phyloP scores from a whole-genome alignment of 2,797 vertebrate genomes.

The Kryptolebias ocellatus region DNA sequence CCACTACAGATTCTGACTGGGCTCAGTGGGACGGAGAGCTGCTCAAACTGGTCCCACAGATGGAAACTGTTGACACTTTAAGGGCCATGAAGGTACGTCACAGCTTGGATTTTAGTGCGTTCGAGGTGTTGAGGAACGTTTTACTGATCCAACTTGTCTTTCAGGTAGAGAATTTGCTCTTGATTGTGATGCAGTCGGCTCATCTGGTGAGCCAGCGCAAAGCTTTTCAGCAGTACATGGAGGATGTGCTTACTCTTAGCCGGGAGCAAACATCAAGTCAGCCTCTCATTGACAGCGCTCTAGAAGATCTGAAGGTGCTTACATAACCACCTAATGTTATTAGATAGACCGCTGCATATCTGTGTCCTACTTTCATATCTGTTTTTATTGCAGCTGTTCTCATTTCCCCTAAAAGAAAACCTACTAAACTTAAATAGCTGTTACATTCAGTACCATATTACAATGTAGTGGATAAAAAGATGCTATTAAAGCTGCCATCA shows the following conservation, averaged over 20 bases:
- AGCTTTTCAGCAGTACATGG: slow-evolving; percentile 92
- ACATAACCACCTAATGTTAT: slow-evolving; percentile 18
- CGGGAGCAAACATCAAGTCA: slow-evolving; percentile 99
- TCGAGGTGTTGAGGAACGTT: background rate
- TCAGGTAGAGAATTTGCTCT: slow-evolving; percentile 91
- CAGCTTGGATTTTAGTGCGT: background rate
- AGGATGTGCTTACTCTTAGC: slow-evolving; percentile 88
- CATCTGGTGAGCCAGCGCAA: slow-evolving; percentile 92
- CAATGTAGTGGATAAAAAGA: background rate
- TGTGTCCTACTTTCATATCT: slow-evolving; percentile 40
- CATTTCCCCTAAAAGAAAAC: background rate
- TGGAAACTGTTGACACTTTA: slow-evolving; percentile 93
- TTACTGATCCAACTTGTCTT: slow-evolving; percentile 2
- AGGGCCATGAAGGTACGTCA: slow-evolving; percentile 89
- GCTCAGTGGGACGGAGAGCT: slow-evolving; percentile 85
- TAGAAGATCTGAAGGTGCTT: slow-evolving; percentile 94
- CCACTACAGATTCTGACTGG: slow-evolving; percentile 79
- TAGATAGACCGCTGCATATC: slow-evolving; percentile 13
- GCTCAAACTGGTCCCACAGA: slow-evolving; percentile 91
- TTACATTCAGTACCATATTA: slow-evolving; percentile 4
- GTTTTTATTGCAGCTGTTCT: slow-evolving; percentile 17
- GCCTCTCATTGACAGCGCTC: slow-evolving; percentile 90
- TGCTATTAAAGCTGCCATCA: background rate
- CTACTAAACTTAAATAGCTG: slow-evolving; percentile 9
- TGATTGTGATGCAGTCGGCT: slow-evolving; percentile 95